Conservation (phyloP, 1,140 invertebrate genomes). For the Pararge aegeria region DNA sequence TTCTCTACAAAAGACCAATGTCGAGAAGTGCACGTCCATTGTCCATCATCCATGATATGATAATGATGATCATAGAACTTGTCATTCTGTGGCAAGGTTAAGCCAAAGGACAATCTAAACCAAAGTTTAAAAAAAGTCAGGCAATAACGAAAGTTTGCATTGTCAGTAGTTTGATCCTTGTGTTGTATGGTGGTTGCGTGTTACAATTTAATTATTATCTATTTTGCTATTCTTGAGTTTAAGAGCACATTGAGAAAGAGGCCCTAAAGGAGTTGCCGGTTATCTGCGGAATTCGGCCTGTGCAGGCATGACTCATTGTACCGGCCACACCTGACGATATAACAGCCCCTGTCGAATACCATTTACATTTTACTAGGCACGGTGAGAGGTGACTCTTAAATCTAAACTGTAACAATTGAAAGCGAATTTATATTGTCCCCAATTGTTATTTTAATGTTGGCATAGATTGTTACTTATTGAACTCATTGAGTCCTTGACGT, state of each 20-base stretch:
- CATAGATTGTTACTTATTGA: neutral
- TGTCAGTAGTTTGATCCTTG: neutral
- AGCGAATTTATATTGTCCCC: conserved; percentile 25
- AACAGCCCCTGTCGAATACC: conserved; percentile 60
- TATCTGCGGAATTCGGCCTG: conserved; percentile 71
- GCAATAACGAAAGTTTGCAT: no score
- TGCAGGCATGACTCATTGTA: conserved; percentile 58
- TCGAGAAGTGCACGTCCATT: no score
- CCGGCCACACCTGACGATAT: conserved; percentile 70
- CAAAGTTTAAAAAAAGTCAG: no score
- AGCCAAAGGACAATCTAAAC: no score
- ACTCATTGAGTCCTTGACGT: neutral
- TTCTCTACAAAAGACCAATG: no score
- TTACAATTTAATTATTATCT: neutral
- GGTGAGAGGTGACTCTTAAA: conserved; percentile 34
- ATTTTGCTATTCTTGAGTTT: neutral
- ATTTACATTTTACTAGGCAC: conserved; percentile 42
- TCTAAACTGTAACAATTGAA: conserved; percentile 30
- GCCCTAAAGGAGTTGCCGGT: conserved; percentile 62
- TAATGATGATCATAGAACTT: no score
- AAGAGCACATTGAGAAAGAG: conserved; percentile 10
- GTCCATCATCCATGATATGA: no score
- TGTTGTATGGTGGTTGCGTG: neutral
- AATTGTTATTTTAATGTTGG: neutral
- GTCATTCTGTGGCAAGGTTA: no score